These are phyloP conservation scores for Amphipyra berbera DNA, from an alignment of 2,888 invertebrate genomes.

Conservation along the genomic window DNA sequence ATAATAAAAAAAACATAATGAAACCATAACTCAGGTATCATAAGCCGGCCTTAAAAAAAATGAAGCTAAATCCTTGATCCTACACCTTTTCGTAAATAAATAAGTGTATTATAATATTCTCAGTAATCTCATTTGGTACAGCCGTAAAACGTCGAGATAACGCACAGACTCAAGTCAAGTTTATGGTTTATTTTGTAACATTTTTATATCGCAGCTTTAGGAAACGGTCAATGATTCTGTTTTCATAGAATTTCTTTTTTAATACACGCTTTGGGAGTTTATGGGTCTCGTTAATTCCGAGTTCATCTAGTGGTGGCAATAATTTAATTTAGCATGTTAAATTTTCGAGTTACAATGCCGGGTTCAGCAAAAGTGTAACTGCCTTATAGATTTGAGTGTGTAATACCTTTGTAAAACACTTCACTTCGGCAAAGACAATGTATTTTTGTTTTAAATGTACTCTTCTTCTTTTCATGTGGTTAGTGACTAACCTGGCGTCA, in stretches of 20 bases:
- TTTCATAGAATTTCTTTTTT: constrained; percentile 38
- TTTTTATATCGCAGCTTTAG: constrained; percentile 51
- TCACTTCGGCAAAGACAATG: too few species aligned
- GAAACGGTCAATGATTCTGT: constrained; percentile 48
- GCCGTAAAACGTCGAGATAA: constrained; percentile 51
- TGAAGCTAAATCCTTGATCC: constrained; percentile 13
- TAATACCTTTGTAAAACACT: too few species aligned
- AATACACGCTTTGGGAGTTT: constrained; percentile 33
- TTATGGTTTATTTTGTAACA: constrained; percentile 52
- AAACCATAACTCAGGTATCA: constrained; percentile 26
- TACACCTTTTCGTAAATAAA: constrained; percentile 41
- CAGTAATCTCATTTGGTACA: constrained; percentile 49
- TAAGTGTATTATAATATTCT: constrained; percentile 46
- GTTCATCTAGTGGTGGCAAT: constrained; percentile 31
- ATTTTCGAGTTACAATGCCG: too few species aligned
- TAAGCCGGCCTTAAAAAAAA: constrained; percentile 24
- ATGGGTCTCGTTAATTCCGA: constrained; percentile 34
- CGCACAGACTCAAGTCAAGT: constrained; percentile 36
- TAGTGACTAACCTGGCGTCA: too few species aligned
- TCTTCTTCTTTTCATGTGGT: too few species aligned
- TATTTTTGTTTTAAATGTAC: too few species aligned
- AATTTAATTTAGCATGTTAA: too few species aligned
- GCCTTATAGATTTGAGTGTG: too few species aligned
- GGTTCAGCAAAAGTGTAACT: too few species aligned
- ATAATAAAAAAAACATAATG: constrained; percentile 13